Base-by-base conservation (phyloP, 1,140 invertebrate genomes). In the Eriocheir sinensis region DNA sequence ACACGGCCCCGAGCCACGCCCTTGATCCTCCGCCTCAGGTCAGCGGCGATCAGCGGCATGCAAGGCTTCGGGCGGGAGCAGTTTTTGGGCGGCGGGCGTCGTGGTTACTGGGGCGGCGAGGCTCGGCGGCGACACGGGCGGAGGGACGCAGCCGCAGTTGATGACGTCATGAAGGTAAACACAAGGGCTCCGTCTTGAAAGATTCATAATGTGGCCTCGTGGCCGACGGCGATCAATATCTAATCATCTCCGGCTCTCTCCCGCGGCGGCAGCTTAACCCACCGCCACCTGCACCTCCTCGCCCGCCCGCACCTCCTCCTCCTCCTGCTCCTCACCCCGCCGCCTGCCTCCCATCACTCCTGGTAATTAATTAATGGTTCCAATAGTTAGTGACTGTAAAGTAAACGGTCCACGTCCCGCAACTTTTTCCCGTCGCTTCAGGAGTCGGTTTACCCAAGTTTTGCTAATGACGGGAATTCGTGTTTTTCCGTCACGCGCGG, bases 181-280 rank as follows among this genome's bases (percentile, higher is more conserved):
- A 30, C 34, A 53, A 44, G 88, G 44, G 41, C 27, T 53, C 44
- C 88, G 32, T 89, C 88, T 89, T 89, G 88, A 89, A 89, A 89
- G 88, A 53, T 89, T 89, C 44, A 89, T 89, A 89, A 89, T 89
- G 88, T 89, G 88, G 44, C 88, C 88, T 53, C 41, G 41, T 53
- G 41, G 41, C 41, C 17, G 44, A 30, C 41, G 44, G 44, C 34
- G 44, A 89, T 89, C 88, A 89, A 89, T 89, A 89, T 89, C 44
- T 89, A 89, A 89, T 89, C 88, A 89, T 53, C 88, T 89, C 88
- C 41, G 88, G 41, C 44, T 53, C 88, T 48, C 88, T 89, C 88
- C 53, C 53, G 41, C 88, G 41, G 34, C 88, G 44, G 44, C 88
- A 89, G 38, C 88, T 89, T 89, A 89, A 89, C 88, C 88, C 44